phyloP scores from a whole-genome alignment of 2,113 vertebrate species.

The Hucho hucho region DNA sequence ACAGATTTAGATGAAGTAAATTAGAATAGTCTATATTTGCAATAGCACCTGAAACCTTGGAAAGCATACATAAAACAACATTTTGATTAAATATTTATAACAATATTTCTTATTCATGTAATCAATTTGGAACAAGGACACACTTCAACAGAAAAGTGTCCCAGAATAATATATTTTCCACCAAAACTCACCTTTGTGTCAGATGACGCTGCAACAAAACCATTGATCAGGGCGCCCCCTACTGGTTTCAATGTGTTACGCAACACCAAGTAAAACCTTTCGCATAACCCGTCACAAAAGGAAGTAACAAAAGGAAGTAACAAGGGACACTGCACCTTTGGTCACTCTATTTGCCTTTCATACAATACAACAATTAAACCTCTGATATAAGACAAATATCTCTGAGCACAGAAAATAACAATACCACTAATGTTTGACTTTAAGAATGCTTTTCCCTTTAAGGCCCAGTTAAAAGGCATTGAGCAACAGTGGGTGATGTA shows the following conservation, averaged over 20 bases:
- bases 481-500: conserved; percentile 32
- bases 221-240: background rate
- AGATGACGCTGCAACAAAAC: too few species aligned
- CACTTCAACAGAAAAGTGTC: conserved; percentile 4
- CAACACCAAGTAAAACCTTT: background rate
- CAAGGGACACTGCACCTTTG: background rate
- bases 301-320: background rate
- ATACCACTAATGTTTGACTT: conserved; percentile 28
- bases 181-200: background rate
- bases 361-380: background rate
- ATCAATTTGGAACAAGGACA: conserved; percentile 1
- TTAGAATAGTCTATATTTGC: background rate
- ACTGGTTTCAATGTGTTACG: background rate
- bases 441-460: conserved; percentile 12
- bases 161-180: background rate
- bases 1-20: background rate
- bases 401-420: conserved; percentile 15
- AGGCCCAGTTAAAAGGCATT: conserved; percentile 17
- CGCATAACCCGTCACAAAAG: background rate
- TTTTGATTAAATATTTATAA: background rate
- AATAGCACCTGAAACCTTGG: conserved; percentile 17
- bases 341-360: background rate
- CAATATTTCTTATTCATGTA: background rate
- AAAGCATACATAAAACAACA: conserved; percentile 14
- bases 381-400: conserved; percentile 8